Conservation (phyloP, 2,888 invertebrate genomes). For the Plagodis dolabraria region DNA sequence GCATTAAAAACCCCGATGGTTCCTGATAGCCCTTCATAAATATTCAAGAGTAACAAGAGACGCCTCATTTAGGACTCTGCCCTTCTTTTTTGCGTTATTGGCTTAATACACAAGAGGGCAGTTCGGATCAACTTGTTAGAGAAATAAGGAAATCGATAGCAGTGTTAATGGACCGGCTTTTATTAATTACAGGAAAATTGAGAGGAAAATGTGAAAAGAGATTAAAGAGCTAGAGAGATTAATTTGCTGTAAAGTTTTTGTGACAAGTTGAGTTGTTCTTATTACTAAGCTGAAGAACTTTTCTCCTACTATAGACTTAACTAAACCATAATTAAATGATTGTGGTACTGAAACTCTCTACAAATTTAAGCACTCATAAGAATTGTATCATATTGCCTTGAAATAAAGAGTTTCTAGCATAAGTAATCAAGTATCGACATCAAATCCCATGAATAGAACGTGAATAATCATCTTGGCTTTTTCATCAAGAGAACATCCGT, state of each 20-base stretch:
- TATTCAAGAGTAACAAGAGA: constrained; percentile 80
- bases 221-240: constrained; percentile 3
- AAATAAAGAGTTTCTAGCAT: no score
- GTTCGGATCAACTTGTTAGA: constrained; percentile 72
- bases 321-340: no score
- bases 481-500: no score
- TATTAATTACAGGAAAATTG: constrained; percentile 68
- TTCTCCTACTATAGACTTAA: no score
- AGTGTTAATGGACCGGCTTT: constrained; percentile 73
- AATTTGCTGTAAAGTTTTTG: neutral
- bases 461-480: no score
- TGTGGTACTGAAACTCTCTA: no score
- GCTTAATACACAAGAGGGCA: constrained; percentile 77
- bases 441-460: no score
- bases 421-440: no score
- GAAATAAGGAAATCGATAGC: constrained; percentile 66
- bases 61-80: constrained; percentile 76
- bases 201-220: constrained; percentile 38
- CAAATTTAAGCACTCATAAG: no score
- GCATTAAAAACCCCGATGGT: constrained; percentile 61
- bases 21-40: constrained; percentile 70
- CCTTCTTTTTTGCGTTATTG: constrained; percentile 82
- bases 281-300: no score
- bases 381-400: no score
- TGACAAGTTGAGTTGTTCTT: neutral